A percentile compares a stretch with the other conserved stretches of the same genome.
phyloP scores from a whole-genome alignment of 2,888 invertebrate species.

The Drosophila dives region DNA sequence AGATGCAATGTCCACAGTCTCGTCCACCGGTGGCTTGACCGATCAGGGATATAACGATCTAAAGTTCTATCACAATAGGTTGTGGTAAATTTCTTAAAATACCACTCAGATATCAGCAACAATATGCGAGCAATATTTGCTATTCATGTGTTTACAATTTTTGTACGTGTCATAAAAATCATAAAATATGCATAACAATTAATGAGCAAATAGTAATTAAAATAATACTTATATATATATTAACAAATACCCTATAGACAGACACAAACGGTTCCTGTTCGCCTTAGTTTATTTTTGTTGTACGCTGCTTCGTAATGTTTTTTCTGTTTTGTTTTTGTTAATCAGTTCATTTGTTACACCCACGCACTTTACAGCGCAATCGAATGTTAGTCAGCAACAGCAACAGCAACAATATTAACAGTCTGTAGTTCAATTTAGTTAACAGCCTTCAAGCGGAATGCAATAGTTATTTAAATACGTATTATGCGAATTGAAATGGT shows the following conservation, averaged over 20 bases:
- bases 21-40: conserved; percentile 86
- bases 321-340: conserved; percentile 60
- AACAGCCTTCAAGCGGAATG: conserved; percentile 28
- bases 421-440: conserved; percentile 45
- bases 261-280: conserved; percentile 63
- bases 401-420: conserved; percentile 34
- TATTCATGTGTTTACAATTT: conserved; percentile 37
- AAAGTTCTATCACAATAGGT: conserved; percentile 91
- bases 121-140: conserved; percentile 46
- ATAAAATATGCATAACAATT: conserved; percentile 43
- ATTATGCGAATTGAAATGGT: conserved; percentile 20
- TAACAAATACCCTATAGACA: conserved; percentile 31
- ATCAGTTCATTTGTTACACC: conserved; percentile 75
- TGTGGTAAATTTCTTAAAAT: conserved; percentile 87
- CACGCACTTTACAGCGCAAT: conserved; percentile 63
- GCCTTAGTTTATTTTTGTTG: conserved; percentile 58
- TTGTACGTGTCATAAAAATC: conserved; percentile 60
- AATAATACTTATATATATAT: conserved; percentile 41
- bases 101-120: conserved; percentile 17
- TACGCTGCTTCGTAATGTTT: conserved; percentile 54
- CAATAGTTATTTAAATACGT: conserved; percentile 20
- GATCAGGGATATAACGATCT: conserved; percentile 90
- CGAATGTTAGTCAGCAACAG: conserved; percentile 31
- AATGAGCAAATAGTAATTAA: conserved; percentile 56
- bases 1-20: conserved; percentile 83